Percentiles rank a stretch among this genome's conserved stretches.
These are phyloP conservation scores for Idaea dimidiata DNA, from an alignment of 2,888 invertebrate genomes.

Conservation along the genomic window DNA sequence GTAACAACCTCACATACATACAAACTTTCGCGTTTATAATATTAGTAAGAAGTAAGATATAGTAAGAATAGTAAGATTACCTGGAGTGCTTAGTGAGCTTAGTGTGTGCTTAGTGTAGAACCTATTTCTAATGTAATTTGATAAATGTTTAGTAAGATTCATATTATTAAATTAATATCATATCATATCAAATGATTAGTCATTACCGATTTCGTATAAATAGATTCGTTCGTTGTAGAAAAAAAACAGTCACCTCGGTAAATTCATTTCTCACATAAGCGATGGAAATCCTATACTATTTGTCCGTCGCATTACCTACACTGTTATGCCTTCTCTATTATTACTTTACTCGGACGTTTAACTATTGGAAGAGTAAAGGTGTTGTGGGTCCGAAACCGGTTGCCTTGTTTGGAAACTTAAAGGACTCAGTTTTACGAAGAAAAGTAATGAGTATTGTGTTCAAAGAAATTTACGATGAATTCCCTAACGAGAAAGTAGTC, in stretches of 20 bases:
- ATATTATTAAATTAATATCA: too few species aligned
- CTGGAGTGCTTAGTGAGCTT: too few species aligned
- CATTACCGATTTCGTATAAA: not conserved
- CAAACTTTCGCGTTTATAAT: too few species aligned
- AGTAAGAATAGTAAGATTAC: too few species aligned
- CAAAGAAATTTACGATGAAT: conserved; percentile 42
- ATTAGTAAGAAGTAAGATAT: too few species aligned
- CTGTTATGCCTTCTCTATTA: conserved; percentile 28
- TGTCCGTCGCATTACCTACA: conserved; percentile 17
- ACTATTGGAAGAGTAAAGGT: conserved; percentile 48
- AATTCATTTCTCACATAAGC: not conserved
- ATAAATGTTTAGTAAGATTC: too few species aligned
- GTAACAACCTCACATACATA: too few species aligned
- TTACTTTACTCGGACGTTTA: conserved; percentile 46
- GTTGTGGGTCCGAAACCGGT: conserved; percentile 43
- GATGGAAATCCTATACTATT: conserved; percentile 21
- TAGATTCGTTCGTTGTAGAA: not conserved
- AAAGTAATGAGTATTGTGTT: conserved; percentile 33
- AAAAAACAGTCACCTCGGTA: not conserved
- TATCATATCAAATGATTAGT: too few species aligned
- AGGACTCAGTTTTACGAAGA: conserved; percentile 32
- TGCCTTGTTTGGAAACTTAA: conserved; percentile 45
- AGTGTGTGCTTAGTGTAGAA: too few species aligned
- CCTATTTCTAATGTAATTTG: too few species aligned
- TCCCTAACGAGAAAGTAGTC: conserved; percentile 50